These are phyloP conservation scores for Rostratula benghalensis DNA, from an alignment of 2,113 vertebrate genomes.

Conservation along the genomic window DNA sequence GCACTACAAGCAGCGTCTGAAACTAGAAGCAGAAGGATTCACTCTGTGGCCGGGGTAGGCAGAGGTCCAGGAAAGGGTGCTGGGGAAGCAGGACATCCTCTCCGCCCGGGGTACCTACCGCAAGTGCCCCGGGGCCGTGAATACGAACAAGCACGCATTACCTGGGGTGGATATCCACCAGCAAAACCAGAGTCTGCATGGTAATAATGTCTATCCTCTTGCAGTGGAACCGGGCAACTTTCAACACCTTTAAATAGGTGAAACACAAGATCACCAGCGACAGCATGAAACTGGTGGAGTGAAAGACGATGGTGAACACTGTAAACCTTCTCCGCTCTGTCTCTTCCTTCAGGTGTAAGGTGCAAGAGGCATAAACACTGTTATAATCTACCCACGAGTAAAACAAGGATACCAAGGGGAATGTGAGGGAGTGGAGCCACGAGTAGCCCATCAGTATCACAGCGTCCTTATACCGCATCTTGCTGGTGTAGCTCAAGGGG, in stretches of 20 bases:
- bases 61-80: not conserved
- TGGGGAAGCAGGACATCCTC: not conserved
- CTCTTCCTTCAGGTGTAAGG: constrained; percentile 69
- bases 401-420: constrained; percentile 73
- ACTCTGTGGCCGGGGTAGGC: not conserved
- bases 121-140: not conserved
- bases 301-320: constrained; percentile 79
- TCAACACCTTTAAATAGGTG: constrained; percentile 80
- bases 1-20: not conserved
- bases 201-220: constrained; percentile 80
- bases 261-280: constrained; percentile 79
- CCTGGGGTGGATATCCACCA: constrained; percentile 85
- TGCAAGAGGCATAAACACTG: constrained; percentile 77
- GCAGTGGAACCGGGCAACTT: constrained; percentile 82
- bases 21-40: not conserved
- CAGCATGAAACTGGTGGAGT: constrained; percentile 76
- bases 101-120: not conserved
- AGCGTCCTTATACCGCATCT: constrained; percentile 81
- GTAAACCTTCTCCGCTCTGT: constrained; percentile 66
- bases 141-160: not conserved
- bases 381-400: constrained; percentile 81
- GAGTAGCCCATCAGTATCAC: constrained; percentile 77
- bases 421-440: constrained; percentile 78
- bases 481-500: constrained; percentile 79
- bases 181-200: constrained; percentile 80